A percentile compares a stretch with the other conserved stretches of the same genome.
phyloP scores from a whole-genome alignment of 2,113 vertebrate species.

The Isurus oxyrinchus region DNA sequence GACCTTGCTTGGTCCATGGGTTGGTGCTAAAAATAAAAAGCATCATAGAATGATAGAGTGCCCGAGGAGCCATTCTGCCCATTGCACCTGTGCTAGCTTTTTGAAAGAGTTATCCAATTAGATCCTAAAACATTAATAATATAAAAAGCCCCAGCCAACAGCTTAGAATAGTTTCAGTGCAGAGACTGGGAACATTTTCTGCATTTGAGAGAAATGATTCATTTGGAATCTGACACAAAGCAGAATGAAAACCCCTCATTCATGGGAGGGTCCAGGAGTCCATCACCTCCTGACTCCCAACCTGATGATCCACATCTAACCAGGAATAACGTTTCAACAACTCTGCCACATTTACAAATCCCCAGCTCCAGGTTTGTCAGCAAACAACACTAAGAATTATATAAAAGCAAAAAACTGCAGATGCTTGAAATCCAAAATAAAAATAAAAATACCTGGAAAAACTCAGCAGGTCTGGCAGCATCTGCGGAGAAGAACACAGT shows the following conservation, averaged over 20 bases:
- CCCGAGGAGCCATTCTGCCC: not conserved
- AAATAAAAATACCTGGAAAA: no score
- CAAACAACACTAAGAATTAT: not conserved
- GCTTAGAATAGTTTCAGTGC: not conserved
- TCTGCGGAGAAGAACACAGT: no score
- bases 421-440: no score
- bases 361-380: not conserved
- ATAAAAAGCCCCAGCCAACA: not conserved
- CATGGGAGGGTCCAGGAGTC: not conserved
- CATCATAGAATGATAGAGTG: not conserved
- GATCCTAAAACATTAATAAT: not conserved
- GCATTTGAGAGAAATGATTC: not conserved
- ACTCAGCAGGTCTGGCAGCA: no score
- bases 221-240: not conserved
- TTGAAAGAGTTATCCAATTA: not conserved
- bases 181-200: slow-evolving; percentile 42
- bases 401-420: no score
- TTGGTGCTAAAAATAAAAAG: slow-evolving; percentile 40
- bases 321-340: not conserved
- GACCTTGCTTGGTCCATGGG: slow-evolving; percentile 31
- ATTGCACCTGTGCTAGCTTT: not conserved
- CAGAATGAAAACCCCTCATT: not conserved
- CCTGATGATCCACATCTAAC: not conserved
- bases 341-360: not conserved
- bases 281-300: not conserved